phyloP scores from a whole-genome alignment of 2,797 vertebrate species.

The Parauchenoglanis ngamensis region DNA sequence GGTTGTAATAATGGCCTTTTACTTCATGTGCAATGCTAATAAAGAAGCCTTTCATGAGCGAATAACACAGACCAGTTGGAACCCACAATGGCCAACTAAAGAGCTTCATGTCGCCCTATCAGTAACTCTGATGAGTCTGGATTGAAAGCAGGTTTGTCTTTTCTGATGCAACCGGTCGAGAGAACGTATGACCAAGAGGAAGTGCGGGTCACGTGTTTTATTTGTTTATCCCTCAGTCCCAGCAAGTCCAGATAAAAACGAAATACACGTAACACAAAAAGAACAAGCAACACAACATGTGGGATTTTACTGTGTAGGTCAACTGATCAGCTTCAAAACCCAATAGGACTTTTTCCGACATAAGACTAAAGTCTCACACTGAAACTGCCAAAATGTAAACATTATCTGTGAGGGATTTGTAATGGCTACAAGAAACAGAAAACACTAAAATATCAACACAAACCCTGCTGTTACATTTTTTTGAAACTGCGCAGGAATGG shows the following conservation, averaged over 20 bases:
- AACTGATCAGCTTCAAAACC: not conserved
- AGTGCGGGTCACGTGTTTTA: slow-evolving; percentile 24
- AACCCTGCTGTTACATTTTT: not conserved
- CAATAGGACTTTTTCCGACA: not conserved
- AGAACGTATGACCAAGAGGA: not conserved
- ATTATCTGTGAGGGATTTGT: not conserved
- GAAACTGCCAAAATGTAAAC: not conserved
- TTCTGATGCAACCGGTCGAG: slow-evolving; percentile 20
- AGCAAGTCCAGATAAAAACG: not conserved
- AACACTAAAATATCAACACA: not conserved
- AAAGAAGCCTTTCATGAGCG: slow-evolving; percentile 53
- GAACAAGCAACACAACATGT: not conserved
- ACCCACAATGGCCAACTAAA: slow-evolving; percentile 31
- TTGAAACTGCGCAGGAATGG: not conserved
- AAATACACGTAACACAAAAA: not conserved
- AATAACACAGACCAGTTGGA: slow-evolving; percentile 56
- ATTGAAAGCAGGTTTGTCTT: slow-evolving; percentile 31
- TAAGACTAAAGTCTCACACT: not conserved
- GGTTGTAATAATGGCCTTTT: slow-evolving; percentile 46
- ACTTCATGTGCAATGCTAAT: slow-evolving; percentile 57
- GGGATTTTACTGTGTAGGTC: not conserved
- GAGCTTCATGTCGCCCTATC: slow-evolving; percentile 26
- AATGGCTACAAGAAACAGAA: not conserved
- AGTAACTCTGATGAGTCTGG: slow-evolving; percentile 16
- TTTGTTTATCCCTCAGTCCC: not conserved